Evolutionary conservation across 2,888 invertebrate genomes (phyloP).

Genomic region (Tubulanus polymorphus): DNA sequence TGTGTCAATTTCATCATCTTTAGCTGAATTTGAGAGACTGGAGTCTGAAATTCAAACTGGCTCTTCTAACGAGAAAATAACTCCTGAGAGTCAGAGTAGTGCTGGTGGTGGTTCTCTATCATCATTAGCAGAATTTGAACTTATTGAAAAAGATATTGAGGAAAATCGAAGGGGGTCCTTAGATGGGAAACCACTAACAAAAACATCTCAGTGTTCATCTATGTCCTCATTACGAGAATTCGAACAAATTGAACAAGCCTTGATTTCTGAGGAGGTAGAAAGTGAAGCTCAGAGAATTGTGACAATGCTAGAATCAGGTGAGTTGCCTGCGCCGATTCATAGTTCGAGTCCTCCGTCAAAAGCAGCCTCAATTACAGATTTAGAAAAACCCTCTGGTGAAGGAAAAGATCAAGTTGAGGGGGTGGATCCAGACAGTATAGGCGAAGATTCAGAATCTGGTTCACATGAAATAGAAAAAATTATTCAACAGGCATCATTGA

Average conservation of each 20-base stretch:
- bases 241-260: conserved; percentile 45
- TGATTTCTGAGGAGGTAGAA: conserved; percentile 45
- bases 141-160: conserved; percentile 24
- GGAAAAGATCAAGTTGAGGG: background rate
- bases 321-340: conserved; percentile 23
- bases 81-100: conserved; percentile 38
- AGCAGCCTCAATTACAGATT: background rate
- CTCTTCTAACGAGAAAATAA: conserved; percentile 66
- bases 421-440: background rate
- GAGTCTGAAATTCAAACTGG: conserved; percentile 74
- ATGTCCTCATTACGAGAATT: conserved; percentile 47
- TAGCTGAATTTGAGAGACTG: conserved; percentile 88
- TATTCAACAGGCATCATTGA: conserved; percentile 1
- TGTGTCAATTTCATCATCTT: conserved; percentile 80
- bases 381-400: conserved; percentile 3
- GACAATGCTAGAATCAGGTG: conserved; percentile 45
- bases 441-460: background rate
- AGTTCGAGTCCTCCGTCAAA: background rate
- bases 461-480: conserved; percentile 1
- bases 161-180: conserved; percentile 55
- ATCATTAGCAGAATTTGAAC: no score
- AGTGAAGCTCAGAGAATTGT: conserved; percentile 51
- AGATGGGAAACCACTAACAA: conserved; percentile 17
- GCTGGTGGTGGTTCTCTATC: conserved; percentile 40
- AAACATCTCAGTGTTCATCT: conserved; percentile 39